A percentile compares a stretch with the other conserved stretches of the same genome.
Conservation (phyloP, 2,888 invertebrate genomes). For the Acrobeloides nanus region DNA sequence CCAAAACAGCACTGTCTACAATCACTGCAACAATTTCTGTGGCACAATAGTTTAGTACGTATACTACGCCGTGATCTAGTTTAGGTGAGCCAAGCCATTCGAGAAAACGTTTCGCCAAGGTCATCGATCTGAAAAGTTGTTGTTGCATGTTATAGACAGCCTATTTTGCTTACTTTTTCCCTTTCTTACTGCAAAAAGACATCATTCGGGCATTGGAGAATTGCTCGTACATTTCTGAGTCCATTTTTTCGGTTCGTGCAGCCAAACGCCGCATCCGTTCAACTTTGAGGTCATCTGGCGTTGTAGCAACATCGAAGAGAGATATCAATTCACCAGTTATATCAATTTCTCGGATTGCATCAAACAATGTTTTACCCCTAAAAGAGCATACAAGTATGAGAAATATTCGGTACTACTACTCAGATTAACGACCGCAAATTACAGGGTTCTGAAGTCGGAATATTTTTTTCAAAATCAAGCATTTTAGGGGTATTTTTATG, state of each 20-base stretch:
- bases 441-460: too few relatives aligned
- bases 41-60: conserved; percentile 19
- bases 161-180: conserved; percentile 9
- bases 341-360: conserved; percentile 13
- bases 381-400: too few relatives aligned
- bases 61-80: conserved; percentile 11
- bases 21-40: conserved; percentile 23
- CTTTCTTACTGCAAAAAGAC: conserved; percentile 12
- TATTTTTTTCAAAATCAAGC: too few relatives aligned
- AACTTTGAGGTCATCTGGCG: conserved; percentile 9
- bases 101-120: conserved; percentile 8
- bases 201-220: conserved; percentile 15
- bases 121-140: conserved; percentile 2
- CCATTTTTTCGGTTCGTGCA: conserved; percentile 12
- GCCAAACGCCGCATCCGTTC: conserved; percentile 23
- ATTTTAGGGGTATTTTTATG: too few relatives aligned
- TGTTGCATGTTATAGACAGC: background rate
- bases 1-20: conserved; percentile 15
- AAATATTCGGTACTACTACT: too few relatives aligned
- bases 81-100: conserved; percentile 17
- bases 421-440: too few relatives aligned
- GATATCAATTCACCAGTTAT: conserved; percentile 8
- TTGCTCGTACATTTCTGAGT: conserved; percentile 13
- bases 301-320: conserved; percentile 3
- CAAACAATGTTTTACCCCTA: conserved; percentile 7